phyloP scores from a whole-genome alignment of 1,140 invertebrate species.

The Drosophila cardini region DNA sequence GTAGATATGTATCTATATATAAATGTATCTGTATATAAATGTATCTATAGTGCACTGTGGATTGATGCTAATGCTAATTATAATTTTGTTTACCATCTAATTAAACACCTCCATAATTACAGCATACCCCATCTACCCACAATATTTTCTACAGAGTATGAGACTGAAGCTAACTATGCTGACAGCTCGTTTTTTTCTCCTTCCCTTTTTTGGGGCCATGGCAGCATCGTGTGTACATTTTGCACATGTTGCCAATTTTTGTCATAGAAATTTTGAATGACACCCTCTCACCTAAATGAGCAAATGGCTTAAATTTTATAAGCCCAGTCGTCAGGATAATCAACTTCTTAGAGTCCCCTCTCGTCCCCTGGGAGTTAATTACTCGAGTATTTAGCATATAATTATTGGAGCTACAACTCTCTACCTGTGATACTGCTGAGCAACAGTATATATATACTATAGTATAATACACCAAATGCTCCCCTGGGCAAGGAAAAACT shows the following conservation, averaged over 20 bases:
- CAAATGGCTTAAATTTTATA: conserved; percentile 37
- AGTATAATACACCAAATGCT: conserved; percentile 31
- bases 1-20: too few relatives aligned
- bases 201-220: conserved; percentile 6
- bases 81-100: too few relatives aligned
- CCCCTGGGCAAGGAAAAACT: conserved; percentile 34
- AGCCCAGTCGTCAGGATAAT: conserved; percentile 53
- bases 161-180: conserved; percentile 19
- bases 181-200: conserved; percentile 32
- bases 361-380: conserved; percentile 70
- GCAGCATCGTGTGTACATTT: conserved; percentile 39
- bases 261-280: conserved; percentile 17
- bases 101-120: not conserved
- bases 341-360: conserved; percentile 49
- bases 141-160: not conserved
- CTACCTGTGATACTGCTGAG: conserved; percentile 7
- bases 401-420: conserved; percentile 49
- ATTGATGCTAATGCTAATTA: too few relatives aligned
- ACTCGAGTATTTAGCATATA: conserved; percentile 78
- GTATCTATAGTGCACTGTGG: too few relatives aligned
- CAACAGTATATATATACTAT: not conserved
- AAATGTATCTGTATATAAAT: too few relatives aligned
- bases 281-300: conserved; percentile 7
- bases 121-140: not conserved
- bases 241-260: conserved; percentile 62